Evolutionary conservation across 1,140 invertebrate genomes (phyloP).

Genomic region (Bombus terrestris): DNA sequence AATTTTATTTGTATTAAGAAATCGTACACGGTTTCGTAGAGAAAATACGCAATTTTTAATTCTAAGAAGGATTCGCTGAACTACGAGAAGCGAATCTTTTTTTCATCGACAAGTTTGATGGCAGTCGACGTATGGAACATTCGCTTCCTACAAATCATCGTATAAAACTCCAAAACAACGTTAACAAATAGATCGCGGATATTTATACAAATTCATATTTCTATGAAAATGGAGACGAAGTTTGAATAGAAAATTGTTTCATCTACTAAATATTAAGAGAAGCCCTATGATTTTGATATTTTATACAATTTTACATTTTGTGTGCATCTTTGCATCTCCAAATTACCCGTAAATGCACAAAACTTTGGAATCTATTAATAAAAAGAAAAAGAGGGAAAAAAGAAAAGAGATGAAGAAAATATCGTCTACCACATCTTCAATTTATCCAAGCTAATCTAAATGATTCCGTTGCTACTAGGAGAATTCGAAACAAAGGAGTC

Average conservation of each 20-base stretch:
- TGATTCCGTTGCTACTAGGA: background rate
- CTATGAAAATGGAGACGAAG: accelerated
- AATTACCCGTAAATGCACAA: too few species aligned
- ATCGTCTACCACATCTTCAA: background rate
- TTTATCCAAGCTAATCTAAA: background rate
- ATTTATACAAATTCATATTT: too few species aligned
- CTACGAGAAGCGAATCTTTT: too few species aligned
- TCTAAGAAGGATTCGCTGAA: too few species aligned
- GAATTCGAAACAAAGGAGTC: background rate
- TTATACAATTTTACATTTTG: background rate
- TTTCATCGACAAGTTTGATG: too few species aligned
- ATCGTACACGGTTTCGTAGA: too few species aligned
- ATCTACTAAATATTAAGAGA: background rate
- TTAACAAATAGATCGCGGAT: too few species aligned
- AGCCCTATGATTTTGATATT: background rate
- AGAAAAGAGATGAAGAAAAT: background rate
- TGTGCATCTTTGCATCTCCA: background rate
- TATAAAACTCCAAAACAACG: too few species aligned
- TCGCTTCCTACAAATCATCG: too few species aligned
- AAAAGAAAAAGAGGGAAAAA: background rate
- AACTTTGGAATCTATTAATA: background rate
- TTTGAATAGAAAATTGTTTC: background rate
- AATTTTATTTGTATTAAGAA: too few species aligned
- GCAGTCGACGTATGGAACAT: too few species aligned
- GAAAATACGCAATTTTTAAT: too few species aligned